These are phyloP conservation scores for Panthera uncia DNA, from an alignment of 2,113 vertebrate genomes.

Conservation along the genomic window DNA sequence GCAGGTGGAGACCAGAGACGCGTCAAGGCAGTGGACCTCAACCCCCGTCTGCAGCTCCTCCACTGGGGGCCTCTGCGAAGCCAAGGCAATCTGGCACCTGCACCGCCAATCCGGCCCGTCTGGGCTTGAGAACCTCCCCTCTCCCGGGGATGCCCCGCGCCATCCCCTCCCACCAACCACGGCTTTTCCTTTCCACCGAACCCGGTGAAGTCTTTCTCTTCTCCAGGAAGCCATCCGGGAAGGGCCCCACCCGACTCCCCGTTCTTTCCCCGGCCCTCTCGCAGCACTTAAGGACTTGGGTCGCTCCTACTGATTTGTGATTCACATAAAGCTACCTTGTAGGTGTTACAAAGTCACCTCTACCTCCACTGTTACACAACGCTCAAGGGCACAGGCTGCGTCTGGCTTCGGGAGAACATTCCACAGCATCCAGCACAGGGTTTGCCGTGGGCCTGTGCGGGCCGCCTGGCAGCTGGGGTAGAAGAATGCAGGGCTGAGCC, in stretches of 20 bases:
- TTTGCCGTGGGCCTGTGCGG: neutral
- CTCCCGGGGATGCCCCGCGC: neutral
- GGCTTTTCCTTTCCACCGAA: neutral
- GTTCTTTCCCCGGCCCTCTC: neutral
- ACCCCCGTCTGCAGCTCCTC: neutral
- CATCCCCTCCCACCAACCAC: neutral
- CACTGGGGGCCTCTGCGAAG: neutral
- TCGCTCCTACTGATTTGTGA: neutral
- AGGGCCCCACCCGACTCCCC: neutral
- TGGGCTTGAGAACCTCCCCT: neutral
- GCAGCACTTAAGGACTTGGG: neutral
- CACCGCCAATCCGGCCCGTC: neutral
- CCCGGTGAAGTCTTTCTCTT: neutral
- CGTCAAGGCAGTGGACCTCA: neutral
- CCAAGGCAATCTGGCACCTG: neutral
- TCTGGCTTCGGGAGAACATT: neutral
- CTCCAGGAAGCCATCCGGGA: neutral
- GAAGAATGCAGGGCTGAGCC: neutral
- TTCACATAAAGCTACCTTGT: neutral
- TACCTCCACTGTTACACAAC: neutral
- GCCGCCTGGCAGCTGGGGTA: neutral
- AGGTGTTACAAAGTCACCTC: neutral
- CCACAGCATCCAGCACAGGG: neutral
- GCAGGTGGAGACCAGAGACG: constrained; percentile 20
- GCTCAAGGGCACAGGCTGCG: neutral